Conservation (phyloP, 2,797 vertebrate genomes). For the Mormyrus hasselquistii region DNA sequence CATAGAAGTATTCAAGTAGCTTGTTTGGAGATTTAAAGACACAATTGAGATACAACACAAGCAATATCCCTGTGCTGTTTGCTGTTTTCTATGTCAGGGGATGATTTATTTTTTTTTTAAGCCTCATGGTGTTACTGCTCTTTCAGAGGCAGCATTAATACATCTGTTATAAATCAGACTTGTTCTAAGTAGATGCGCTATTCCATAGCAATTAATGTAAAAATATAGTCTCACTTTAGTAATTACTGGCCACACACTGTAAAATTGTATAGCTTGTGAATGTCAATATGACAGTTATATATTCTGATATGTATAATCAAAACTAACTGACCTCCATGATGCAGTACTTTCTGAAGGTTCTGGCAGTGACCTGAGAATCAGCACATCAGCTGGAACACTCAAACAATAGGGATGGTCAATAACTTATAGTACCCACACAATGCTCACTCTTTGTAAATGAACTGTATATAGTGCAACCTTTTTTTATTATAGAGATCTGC, state of each 20-base stretch:
- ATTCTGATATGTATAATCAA: constrained; percentile 22
- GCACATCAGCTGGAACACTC: constrained; percentile 37
- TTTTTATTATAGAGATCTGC: constrained; percentile 60
- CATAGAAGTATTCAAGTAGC: background rate
- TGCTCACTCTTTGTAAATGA: constrained; percentile 72
- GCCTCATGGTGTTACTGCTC: background rate
- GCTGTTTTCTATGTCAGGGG: background rate
- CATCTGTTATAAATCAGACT: background rate
- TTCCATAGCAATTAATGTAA: constrained; percentile 30
- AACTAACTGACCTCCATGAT: constrained; percentile 32
- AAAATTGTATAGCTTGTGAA: constrained; percentile 52
- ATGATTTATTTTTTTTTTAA: background rate
- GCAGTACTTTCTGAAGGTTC: constrained; percentile 22
- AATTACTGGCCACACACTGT: constrained; percentile 42
- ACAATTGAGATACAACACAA: background rate
- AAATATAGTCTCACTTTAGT: constrained; percentile 28
- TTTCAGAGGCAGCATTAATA: constrained; percentile 4
- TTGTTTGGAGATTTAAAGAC: background rate
- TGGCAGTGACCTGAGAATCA: constrained; percentile 29
- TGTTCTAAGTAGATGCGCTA: constrained; percentile 17
- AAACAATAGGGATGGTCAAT: constrained; percentile 37
- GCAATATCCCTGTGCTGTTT: constrained; percentile 4
- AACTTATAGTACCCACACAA: constrained; percentile 50
- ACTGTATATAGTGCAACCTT: constrained; percentile 78
- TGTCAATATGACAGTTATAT: constrained; percentile 22